Percentiles rank a stretch among this genome's conserved stretches.
Evolutionary conservation across 2,797 vertebrate species (phyloP).

Genomic region (Moxostoma hubbsi): DNA sequence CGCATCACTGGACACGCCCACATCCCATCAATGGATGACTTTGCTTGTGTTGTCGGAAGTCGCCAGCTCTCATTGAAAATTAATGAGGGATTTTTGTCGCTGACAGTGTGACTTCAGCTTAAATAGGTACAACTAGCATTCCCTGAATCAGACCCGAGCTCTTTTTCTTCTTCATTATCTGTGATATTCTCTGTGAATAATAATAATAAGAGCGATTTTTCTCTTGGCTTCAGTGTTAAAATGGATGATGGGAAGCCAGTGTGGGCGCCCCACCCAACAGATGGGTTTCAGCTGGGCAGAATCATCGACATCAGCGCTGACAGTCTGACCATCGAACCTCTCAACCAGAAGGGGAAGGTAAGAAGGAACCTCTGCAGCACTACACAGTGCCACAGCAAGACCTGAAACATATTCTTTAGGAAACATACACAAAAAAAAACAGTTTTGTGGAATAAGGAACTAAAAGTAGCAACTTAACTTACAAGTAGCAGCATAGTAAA

Average conservation of each 20-base stretch:
- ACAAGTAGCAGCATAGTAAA: too few relatives aligned
- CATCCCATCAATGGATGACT: too few relatives aligned
- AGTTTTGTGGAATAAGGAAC: too few relatives aligned
- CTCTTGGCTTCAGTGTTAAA: conserved; percentile 61
- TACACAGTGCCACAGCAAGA: neutral
- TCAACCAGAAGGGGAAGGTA: conserved; percentile 91
- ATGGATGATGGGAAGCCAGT: conserved; percentile 99
- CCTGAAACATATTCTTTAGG: neutral
- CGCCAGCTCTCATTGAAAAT: too few relatives aligned
- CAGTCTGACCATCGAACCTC: conserved; percentile 90
- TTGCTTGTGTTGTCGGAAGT: too few relatives aligned
- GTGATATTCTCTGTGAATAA: conserved; percentile 15
- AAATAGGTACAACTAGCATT: too few relatives aligned
- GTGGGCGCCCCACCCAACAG: conserved; percentile 93
- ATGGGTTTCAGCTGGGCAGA: conserved; percentile 95
- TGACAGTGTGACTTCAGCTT: too few relatives aligned
- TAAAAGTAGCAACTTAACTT: too few relatives aligned
- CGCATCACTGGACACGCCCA: too few relatives aligned
- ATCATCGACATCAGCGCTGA: conserved; percentile 96
- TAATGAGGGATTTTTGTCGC: too few relatives aligned
- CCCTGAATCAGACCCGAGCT: neutral
- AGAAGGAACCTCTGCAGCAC: conserved; percentile 55
- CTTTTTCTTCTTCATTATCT: neutral
- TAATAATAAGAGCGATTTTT: conserved; percentile 20
- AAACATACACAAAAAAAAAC: too few relatives aligned